Percentiles rank a stretch among this genome's conserved stretches.
phyloP scores from a whole-genome alignment of 2,797 vertebrate genomes.

The Malacoctenus gilli region DNA sequence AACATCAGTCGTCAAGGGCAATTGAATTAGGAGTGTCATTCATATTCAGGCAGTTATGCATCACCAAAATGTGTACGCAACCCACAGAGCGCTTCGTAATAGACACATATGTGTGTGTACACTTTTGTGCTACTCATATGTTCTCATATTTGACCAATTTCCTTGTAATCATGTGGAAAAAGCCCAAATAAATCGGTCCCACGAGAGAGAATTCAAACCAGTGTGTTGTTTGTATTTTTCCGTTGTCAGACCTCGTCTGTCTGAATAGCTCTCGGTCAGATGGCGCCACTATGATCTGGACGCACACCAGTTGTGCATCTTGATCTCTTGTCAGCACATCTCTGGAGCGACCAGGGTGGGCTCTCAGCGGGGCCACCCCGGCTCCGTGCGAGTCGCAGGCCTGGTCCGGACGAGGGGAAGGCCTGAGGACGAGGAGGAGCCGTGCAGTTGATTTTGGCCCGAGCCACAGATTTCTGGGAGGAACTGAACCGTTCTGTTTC shows the following conservation, averaged over 20 bases:
- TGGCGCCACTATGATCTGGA: constrained; percentile 36
- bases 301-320: constrained; percentile 42
- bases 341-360: constrained; percentile 29
- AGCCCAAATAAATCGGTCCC: too few species aligned
- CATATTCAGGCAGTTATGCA: constrained; percentile 27
- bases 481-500: constrained; percentile 43
- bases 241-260: constrained; percentile 45
- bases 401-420: constrained; percentile 23
- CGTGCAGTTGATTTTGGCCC: constrained; percentile 61
- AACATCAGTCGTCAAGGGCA: constrained; percentile 9
- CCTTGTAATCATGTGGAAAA: too few species aligned
- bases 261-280: constrained; percentile 50
- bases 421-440: constrained; percentile 19
- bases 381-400: constrained; percentile 22
- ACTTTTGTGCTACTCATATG: constrained; percentile 8
- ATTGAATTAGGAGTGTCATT: constrained; percentile 41
- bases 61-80: constrained; percentile 13
- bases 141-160: constrained; percentile 17
- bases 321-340: constrained; percentile 42
- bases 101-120: not conserved
- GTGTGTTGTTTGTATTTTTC: constrained; percentile 37
- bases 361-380: constrained; percentile 4
- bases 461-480: constrained; percentile 35
- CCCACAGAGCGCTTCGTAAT: constrained; percentile 3
- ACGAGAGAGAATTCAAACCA: constrained; percentile 39